phyloP scores from a whole-genome alignment of 1,140 invertebrate species.

The Pachypsylla venusta region DNA sequence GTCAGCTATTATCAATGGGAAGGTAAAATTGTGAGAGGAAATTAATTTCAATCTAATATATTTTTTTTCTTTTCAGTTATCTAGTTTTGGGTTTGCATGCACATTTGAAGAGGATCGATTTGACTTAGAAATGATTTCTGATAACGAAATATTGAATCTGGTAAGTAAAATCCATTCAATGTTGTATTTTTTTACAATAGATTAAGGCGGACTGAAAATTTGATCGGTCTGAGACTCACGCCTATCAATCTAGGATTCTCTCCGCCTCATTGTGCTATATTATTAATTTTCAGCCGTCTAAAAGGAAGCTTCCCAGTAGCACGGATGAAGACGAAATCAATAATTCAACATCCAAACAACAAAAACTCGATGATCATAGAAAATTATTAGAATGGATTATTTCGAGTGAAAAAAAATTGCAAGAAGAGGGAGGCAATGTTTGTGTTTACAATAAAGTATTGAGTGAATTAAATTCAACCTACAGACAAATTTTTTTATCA shows the following conservation, averaged over 20 bases:
- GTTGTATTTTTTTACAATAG: too few species aligned
- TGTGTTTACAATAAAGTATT: neutral
- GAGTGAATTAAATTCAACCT: neutral
- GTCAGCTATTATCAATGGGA: too few species aligned
- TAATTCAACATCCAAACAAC: conserved; percentile 11
- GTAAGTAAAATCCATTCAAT: too few species aligned
- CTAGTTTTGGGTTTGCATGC: conserved; percentile 43
- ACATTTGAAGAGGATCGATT: conserved; percentile 23
- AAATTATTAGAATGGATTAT: neutral
- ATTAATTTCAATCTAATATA: too few species aligned
- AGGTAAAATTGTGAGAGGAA: too few species aligned
- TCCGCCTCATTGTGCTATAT: too few species aligned
- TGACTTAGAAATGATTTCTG: conserved; percentile 23
- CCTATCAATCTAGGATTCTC: too few species aligned
- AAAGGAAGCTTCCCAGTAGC: too few species aligned
- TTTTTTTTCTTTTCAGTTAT: conserved; percentile 34
- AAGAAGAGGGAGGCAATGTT: neutral
- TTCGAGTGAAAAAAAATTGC: neutral
- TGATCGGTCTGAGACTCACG: too few species aligned
- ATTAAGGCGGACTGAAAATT: too few species aligned
- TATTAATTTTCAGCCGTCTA: too few species aligned
- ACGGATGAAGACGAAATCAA: conserved; percentile 1
- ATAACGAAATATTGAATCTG: neutral
- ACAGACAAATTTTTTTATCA: neutral
- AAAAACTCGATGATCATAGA: neutral